Evolutionary conservation across 2,888 invertebrate species (phyloP).

Genomic region (Ormyrus rosae): DNA sequence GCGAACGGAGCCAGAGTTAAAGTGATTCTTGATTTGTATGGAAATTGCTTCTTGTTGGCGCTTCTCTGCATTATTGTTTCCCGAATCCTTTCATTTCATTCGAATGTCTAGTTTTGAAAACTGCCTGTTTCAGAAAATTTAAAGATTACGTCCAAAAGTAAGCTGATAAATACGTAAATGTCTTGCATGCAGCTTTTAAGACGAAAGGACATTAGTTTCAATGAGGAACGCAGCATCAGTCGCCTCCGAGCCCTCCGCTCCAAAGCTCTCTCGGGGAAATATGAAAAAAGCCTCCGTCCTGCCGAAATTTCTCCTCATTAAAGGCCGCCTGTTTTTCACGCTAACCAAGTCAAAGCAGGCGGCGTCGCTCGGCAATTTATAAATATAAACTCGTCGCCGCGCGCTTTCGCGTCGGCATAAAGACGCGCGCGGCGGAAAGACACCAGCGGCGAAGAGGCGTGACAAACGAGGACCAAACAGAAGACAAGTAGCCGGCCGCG

Average conservation of each 20-base stretch:
- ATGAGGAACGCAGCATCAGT: not conserved
- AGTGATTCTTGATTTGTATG: too few relatives aligned
- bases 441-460: not conserved
- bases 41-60: too few relatives aligned
- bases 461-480: conserved; percentile 48
- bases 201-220: not conserved
- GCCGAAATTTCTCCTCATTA: conserved; percentile 50
- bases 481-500: not conserved
- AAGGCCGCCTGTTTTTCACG: conserved; percentile 25
- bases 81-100: too few relatives aligned
- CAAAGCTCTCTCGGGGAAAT: not conserved
- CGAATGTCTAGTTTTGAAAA: too few relatives aligned
- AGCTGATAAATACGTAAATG: too few relatives aligned
- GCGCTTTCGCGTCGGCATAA: not conserved
- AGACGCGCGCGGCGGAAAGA: not conserved
- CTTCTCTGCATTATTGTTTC: too few relatives aligned
- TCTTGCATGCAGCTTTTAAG: too few relatives aligned
- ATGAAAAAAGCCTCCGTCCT: not conserved
- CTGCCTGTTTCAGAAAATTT: too few relatives aligned
- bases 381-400: conserved; percentile 51
- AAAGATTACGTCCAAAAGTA: too few relatives aligned
- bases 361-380: conserved; percentile 43
- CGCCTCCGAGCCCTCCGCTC: not conserved
- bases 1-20: too few relatives aligned
- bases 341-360: conserved; percentile 45